Conservation (phyloP, 2,113 vertebrate genomes). For the Serinus canaria region DNA sequence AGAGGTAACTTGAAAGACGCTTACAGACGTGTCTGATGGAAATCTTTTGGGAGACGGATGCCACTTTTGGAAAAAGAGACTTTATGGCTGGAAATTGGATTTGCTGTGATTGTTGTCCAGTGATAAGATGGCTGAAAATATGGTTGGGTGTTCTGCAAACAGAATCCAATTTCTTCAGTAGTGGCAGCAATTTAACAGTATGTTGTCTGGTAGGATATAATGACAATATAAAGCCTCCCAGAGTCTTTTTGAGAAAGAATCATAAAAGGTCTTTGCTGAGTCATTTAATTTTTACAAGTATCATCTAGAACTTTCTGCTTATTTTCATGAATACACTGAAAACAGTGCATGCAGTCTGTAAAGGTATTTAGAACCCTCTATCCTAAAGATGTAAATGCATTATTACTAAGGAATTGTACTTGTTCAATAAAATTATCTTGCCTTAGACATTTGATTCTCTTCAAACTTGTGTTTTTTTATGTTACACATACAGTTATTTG, state of each 20-base stretch:
- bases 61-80: slow-evolving; percentile 40
- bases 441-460: neutral
- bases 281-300: neutral
- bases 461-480: neutral
- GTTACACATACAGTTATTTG: neutral
- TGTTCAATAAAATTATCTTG: neutral
- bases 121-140: slow-evolving; percentile 58
- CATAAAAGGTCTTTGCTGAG: neutral
- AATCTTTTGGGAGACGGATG: slow-evolving; percentile 57
- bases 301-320: neutral
- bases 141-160: slow-evolving; percentile 33
- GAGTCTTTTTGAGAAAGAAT: neutral
- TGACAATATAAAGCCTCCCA: neutral
- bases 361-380: neutral
- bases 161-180: slow-evolving; percentile 27
- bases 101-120: slow-evolving; percentile 39
- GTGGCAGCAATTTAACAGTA: neutral
- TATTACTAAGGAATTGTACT: neutral
- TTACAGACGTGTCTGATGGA: slow-evolving; percentile 32
- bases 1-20: slow-evolving; percentile 54
- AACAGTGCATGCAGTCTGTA: neutral
- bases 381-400: neutral
- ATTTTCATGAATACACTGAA: neutral
- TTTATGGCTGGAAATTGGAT: slow-evolving; percentile 53
- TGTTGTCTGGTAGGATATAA: neutral